Evolutionary conservation across 2,888 invertebrate genomes (phyloP).

Genomic region (Chironomus tentans): DNA sequence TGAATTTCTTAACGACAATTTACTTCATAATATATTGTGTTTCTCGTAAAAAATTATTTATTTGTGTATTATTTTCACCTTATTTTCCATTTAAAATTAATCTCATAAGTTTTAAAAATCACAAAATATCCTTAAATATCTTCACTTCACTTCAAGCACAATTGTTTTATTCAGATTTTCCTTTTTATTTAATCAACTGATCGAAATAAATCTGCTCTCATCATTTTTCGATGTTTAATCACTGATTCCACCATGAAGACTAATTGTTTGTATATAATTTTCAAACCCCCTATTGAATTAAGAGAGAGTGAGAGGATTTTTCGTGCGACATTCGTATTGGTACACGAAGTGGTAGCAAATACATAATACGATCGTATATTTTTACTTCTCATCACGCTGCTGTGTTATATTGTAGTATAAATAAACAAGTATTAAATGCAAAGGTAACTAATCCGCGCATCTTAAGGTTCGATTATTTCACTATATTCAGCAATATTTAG

Average conservation of each 20-base stretch:
- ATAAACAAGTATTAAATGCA: not conserved
- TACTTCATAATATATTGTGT: not conserved
- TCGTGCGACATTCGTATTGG: constrained; percentile 3
- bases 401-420: not conserved
- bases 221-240: constrained; percentile 13
- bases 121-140: not conserved
- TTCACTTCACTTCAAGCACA: not conserved
- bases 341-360: not conserved
- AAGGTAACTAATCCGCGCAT: not conserved
- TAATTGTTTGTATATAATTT: constrained; percentile 13
- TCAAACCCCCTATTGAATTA: not conserved
- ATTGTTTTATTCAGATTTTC: not conserved
- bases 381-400: not conserved
- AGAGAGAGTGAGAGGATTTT: not conserved
- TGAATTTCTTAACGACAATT: not conserved
- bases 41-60: not conserved
- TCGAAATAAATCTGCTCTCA: not conserved
- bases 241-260: constrained; percentile 17
- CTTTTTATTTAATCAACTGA: not conserved
- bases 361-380: constrained; percentile 5
- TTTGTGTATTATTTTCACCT: not conserved
- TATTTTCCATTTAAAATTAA: not conserved
- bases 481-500: no score
- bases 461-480: no score
- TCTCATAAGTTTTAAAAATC: not conserved